Conservation (phyloP, 2,888 invertebrate species). For the Cryptocephalus moraei region DNA sequence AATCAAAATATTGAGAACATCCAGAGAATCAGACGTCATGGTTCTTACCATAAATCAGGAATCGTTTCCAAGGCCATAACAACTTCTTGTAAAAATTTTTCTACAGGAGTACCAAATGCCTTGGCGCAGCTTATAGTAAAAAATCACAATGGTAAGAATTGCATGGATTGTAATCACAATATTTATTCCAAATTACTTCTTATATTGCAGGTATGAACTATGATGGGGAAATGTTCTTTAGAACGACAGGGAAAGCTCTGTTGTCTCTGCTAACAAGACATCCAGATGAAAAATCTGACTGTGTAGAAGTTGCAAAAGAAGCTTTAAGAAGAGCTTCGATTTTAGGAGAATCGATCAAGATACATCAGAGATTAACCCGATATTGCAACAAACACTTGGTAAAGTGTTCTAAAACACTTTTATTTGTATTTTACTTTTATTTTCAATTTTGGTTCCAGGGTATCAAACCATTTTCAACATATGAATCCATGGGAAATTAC, state of each 20-base stretch:
- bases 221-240: slow-evolving; percentile 59
- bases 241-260: slow-evolving; percentile 57
- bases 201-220: slow-evolving; percentile 37
- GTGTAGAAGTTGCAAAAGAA: slow-evolving; percentile 56
- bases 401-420: slow-evolving; percentile 15
- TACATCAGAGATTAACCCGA: slow-evolving; percentile 58
- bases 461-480: slow-evolving; percentile 58
- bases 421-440: not conserved
- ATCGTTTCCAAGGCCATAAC: slow-evolving; percentile 29
- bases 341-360: slow-evolving; percentile 52
- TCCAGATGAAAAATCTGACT: slow-evolving; percentile 46
- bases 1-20: slow-evolving; percentile 33
- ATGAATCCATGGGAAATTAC: slow-evolving; percentile 60
- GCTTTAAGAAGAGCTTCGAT: slow-evolving; percentile 53
- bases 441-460: slow-evolving; percentile 44
- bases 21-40: slow-evolving; percentile 26
- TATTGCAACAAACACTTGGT: slow-evolving; percentile 57
- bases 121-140: slow-evolving; percentile 32
- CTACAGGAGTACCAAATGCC: slow-evolving; percentile 33
- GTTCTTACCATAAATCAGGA: slow-evolving; percentile 29
- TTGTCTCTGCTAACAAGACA: slow-evolving; percentile 52
- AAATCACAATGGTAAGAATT: slow-evolving; percentile 29
- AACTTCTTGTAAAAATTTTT: slow-evolving; percentile 29
- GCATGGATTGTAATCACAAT: not conserved
- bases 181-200: not conserved